Conservation (phyloP, 2,888 invertebrate species). For the Acronicta psi region DNA sequence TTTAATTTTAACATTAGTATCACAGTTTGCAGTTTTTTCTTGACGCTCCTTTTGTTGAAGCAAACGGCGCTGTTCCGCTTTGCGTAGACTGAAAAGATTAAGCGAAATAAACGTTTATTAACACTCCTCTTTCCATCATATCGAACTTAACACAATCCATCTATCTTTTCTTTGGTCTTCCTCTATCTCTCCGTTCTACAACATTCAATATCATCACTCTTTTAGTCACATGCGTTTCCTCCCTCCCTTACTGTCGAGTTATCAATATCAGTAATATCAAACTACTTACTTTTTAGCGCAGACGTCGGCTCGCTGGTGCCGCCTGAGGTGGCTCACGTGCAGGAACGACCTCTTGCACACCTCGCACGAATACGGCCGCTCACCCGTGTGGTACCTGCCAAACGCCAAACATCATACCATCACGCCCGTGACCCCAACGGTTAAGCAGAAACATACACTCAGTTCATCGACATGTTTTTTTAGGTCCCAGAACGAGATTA, state of each 20-base stretch:
- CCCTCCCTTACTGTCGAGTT: no score
- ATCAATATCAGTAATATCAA: no score
- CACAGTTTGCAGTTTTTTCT: constrained; percentile 31
- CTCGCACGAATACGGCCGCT: constrained; percentile 74
- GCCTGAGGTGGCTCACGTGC: constrained; percentile 72
- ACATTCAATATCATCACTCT: no score
- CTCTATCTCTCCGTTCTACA: no score
- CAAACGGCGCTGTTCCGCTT: constrained; percentile 9
- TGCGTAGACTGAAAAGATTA: constrained; percentile 25
- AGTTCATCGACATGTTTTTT: no score
- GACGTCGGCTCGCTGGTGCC: constrained; percentile 67
- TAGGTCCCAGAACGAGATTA: no score
- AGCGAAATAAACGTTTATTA: background rate
- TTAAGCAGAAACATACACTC: no score
- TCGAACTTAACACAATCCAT: no score
- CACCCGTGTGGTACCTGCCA: constrained; percentile 77
- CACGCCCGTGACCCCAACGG: no score
- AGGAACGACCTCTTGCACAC: constrained; percentile 69
- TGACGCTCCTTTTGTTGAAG: constrained; percentile 1
- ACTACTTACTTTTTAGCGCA: constrained; percentile 63
- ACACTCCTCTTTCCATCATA: no score
- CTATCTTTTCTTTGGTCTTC: no score
- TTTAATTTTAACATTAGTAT: constrained; percentile 28
- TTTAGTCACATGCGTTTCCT: no score
- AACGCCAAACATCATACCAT: background rate